Percentiles rank a stretch among this genome's conserved stretches.
Conservation (phyloP, 2,888 invertebrate genomes). For the Eugnorisma glareosa region DNA sequence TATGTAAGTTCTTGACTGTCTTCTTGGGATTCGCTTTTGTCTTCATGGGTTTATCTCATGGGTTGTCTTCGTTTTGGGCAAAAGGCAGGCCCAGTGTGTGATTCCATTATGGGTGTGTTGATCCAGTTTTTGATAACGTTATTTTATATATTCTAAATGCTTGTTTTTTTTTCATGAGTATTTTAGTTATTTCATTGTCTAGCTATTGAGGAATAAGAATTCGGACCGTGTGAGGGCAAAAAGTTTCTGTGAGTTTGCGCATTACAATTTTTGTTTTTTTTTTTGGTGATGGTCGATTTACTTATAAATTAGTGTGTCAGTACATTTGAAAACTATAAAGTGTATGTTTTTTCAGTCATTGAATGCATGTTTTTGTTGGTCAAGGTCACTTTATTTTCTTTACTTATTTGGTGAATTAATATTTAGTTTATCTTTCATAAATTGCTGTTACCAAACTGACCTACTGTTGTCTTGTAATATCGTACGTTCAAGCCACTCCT, state of each 20-base stretch:
- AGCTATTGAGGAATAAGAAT: neutral
- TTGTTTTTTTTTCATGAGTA: constrained; percentile 1
- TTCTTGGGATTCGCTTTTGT: constrained; percentile 46
- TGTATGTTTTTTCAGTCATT: neutral
- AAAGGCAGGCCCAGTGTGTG: neutral
- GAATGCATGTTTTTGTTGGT: constrained; percentile 15
- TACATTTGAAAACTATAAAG: neutral
- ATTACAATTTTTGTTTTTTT: neutral
- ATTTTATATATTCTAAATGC: neutral
- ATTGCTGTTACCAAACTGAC: neutral
- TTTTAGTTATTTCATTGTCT: neutral
- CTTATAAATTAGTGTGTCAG: neutral
- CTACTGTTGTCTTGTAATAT: constrained; percentile 48
- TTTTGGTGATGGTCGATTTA: constrained; percentile 22
- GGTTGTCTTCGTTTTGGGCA: neutral
- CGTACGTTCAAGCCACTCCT: constrained; percentile 39
- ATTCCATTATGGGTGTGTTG: neutral
- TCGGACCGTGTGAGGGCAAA: neutral
- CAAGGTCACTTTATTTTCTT: constrained; percentile 12
- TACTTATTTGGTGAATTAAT: neutral
- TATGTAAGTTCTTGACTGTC: constrained; percentile 69
- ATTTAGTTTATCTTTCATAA: neutral
- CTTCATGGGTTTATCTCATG: constrained; percentile 7
- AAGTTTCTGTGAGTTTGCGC: neutral
- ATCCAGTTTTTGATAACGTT: neutral